Percentiles rank a stretch among this genome's conserved stretches.
Conservation (phyloP, 2,888 invertebrate genomes). For the Lasiommata megera region DNA sequence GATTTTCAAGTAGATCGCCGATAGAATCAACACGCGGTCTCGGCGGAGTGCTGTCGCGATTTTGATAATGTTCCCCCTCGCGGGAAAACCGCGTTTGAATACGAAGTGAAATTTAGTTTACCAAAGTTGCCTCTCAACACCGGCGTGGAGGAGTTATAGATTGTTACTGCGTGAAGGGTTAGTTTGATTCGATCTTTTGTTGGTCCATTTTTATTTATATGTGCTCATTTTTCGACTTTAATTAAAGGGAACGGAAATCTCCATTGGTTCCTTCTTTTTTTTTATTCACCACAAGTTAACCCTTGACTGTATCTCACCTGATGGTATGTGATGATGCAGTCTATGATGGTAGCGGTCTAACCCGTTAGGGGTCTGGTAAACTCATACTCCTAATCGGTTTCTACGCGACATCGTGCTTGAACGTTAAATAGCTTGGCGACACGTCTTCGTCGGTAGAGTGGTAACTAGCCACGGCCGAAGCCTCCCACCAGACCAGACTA, state of each 20-base stretch:
- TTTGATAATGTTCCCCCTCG: slow-evolving; percentile 70
- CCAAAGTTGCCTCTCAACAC: slow-evolving; percentile 60
- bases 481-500: too few relatives aligned
- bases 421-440: too few relatives aligned
- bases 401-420: too few relatives aligned
- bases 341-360: too few relatives aligned
- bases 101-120: slow-evolving; percentile 71
- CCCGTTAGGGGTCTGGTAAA: too few relatives aligned
- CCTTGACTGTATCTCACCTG: too few relatives aligned
- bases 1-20: slow-evolving; percentile 67
- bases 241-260: not conserved
- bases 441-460: too few relatives aligned
- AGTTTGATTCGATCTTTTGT: slow-evolving; percentile 38
- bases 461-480: too few relatives aligned
- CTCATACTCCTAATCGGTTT: too few relatives aligned
- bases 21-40: slow-evolving; percentile 74
- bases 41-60: slow-evolving; percentile 62
- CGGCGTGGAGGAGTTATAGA: slow-evolving; percentile 67
- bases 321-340: too few relatives aligned
- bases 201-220: slow-evolving; percentile 28
- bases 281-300: too few relatives aligned
- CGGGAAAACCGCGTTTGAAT: slow-evolving; percentile 60
- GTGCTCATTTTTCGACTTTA: slow-evolving; percentile 15
- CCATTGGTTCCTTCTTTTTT: too few relatives aligned
- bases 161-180: slow-evolving; percentile 68